Evolutionary conservation across 2,888 invertebrate genomes (phyloP), one percentile per base, ranked within the genome.

Genomic region (Ecliptopera silaceata): DNA sequence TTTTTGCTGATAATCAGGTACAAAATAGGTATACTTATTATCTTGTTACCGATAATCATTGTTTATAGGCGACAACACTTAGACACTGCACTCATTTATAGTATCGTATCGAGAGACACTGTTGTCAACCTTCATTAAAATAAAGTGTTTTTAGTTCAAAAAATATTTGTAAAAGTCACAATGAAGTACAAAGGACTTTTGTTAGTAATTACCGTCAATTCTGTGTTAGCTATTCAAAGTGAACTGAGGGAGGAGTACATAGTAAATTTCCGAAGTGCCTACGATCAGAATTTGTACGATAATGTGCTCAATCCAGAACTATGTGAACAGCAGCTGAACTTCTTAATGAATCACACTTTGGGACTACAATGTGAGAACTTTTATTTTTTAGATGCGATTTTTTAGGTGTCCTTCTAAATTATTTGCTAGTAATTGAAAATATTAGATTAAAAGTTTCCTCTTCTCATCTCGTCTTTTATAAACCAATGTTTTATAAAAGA

Each of bases 221-320:
- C 32, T 42, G 56, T 29, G 32, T 10, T 31, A 17, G 34, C 41
- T 4, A n/a, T 22, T 11, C 10, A 34, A 38, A 18, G 48, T 48
- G 43, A 46, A 22, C 42, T 59, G 6, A 52, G 13, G 11, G n/a
- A 20, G 0, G 45, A 43, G n/a, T 55, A 58, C 15, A 42, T 45
- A 6, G 31, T 41, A 29, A 54, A 68, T 32, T 60, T 48, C 0
- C 62, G 65, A 32, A 74, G 68, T 69, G 77, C 69, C 0, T 82
- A 77, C 58, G 77, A 84, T 15, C 45, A 71, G 31, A 69, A 76
- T 6, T 59, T 83, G 20, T 80, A 82, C 44, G 64, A 77, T 18
- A 70, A 65, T 65, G 81, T 77, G 4, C 53, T 84, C n/a, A 68
- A 84, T 61, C 39, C 71, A 0, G 66, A 56, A 1, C 48, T 70